A percentile compares a stretch with the other conserved stretches of the same genome.
phyloP scores from a whole-genome alignment of 2,888 invertebrate genomes.

The Schrankia costaestrigalis region DNA sequence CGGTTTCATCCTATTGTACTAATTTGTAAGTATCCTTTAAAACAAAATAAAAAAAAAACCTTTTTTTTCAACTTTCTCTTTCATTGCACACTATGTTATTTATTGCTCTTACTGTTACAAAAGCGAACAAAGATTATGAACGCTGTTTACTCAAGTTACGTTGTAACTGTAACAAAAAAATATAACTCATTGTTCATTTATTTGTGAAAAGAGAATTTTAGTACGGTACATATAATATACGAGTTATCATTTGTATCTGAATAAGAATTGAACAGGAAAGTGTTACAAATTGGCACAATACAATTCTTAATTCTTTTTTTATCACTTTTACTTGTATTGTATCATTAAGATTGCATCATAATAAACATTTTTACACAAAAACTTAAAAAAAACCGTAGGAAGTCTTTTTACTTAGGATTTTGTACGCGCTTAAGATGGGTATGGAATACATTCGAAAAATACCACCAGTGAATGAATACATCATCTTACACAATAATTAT shows the following conservation, averaged over 20 bases:
- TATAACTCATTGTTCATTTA: conserved; percentile 11
- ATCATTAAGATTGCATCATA: too few species aligned
- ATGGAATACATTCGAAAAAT: too few species aligned
- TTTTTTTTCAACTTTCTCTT: conserved; percentile 43
- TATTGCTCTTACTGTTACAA: conserved; percentile 36
- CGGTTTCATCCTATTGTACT: conserved; percentile 36
- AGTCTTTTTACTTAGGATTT: too few species aligned
- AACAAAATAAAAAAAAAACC: conserved; percentile 31
- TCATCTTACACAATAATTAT: too few species aligned
- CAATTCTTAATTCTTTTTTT: conserved; percentile 2
- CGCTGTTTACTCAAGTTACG: conserved; percentile 20
- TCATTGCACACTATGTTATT: conserved; percentile 34
- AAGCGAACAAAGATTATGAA: conserved; percentile 37
- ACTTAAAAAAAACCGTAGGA: too few species aligned
- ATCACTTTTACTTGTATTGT: too few species aligned
- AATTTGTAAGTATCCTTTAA: conserved; percentile 23
- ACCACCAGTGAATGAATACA: too few species aligned
- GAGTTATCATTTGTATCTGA: conserved; percentile 1
- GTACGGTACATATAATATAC: too few species aligned
- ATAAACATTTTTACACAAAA: too few species aligned
- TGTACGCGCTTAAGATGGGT: too few species aligned
- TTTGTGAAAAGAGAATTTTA: conserved; percentile 9
- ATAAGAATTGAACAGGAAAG: conserved; percentile 8
- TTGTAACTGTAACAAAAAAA: conserved; percentile 13
- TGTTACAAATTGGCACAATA: conserved; percentile 6